Conservation (phyloP, 2,113 vertebrate genomes). For the Scopus umbretta region DNA sequence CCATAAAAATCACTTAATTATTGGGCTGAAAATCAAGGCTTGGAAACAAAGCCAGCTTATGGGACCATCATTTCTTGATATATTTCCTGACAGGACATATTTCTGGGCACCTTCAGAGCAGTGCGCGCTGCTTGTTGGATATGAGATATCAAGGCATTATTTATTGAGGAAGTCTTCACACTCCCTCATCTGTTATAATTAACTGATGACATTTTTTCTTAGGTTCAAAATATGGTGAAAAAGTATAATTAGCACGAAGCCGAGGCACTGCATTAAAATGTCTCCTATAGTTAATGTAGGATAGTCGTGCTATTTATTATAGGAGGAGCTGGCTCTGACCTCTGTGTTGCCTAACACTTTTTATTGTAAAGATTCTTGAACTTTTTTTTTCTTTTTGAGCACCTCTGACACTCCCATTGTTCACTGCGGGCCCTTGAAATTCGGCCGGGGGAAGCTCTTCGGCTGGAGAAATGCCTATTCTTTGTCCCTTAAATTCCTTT, state of each 20-base stretch:
- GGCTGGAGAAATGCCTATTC: slow-evolving; percentile 48
- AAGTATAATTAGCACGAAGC: slow-evolving; percentile 64
- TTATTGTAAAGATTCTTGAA: slow-evolving; percentile 67
- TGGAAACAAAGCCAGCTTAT: slow-evolving; percentile 56
- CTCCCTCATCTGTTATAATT: slow-evolving; percentile 63
- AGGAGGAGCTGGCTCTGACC: slow-evolving; percentile 55
- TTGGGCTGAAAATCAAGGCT: slow-evolving; percentile 53
- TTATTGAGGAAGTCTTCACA: slow-evolving; percentile 66
- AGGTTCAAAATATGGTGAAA: slow-evolving; percentile 63
- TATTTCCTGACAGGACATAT: slow-evolving; percentile 51
- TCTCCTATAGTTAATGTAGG: slow-evolving; percentile 60
- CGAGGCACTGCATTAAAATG: slow-evolving; percentile 61
- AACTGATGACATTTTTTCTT: slow-evolving; percentile 57
- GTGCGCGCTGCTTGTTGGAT: slow-evolving; percentile 31
- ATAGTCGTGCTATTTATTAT: slow-evolving; percentile 53
- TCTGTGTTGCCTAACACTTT: slow-evolving; percentile 62
- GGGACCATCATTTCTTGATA: slow-evolving; percentile 50
- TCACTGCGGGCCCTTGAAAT: slow-evolving; percentile 56
- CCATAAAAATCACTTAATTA: slow-evolving; percentile 62
- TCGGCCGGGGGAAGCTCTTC: slow-evolving; percentile 33
- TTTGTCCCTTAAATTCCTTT: slow-evolving; percentile 66
- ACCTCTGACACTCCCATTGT: slow-evolving; percentile 64
- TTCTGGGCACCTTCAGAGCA: slow-evolving; percentile 52
- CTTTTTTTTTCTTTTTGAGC: slow-evolving; percentile 54
- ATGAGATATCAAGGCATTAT: slow-evolving; percentile 59